These are phyloP conservation scores for Lycaon pictus DNA, from an alignment of 2,113 vertebrate genomes.

Conservation along the genomic window DNA sequence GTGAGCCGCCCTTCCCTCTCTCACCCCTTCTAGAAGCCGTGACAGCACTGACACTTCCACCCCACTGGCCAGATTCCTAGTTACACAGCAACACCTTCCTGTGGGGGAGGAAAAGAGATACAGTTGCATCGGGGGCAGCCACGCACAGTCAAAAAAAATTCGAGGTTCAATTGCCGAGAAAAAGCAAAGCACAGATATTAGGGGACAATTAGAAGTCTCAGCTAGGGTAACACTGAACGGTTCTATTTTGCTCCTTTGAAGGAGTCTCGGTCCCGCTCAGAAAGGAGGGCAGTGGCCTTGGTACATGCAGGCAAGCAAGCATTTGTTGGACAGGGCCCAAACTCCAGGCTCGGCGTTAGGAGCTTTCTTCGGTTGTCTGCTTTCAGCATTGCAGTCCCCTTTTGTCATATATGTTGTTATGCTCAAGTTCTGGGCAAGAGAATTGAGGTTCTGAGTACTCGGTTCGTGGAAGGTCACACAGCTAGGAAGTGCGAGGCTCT, in stretches of 20 bases:
- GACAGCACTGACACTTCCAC: neutral
- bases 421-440: neutral
- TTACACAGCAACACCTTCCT: neutral
- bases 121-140: neutral
- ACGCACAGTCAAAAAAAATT: neutral
- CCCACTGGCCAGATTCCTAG: neutral
- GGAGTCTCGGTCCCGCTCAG: neutral
- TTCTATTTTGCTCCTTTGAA: neutral
- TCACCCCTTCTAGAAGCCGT: neutral
- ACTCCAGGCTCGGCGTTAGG: neutral
- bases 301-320: too few relatives aligned
- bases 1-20: neutral
- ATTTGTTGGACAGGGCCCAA: neutral
- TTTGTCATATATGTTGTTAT: neutral
- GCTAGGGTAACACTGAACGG: accelerated
- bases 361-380: neutral
- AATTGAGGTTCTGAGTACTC: neutral
- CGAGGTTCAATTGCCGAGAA: neutral
- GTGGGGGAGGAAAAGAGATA: neutral
- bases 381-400: neutral
- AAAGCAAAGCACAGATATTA: neutral
- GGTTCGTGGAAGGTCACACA: neutral
- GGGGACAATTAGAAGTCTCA: neutral
- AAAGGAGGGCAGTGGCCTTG: neutral
- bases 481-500: accelerated